These are phyloP conservation scores for Urosaurus nigricauda DNA, from an alignment of 2,797 vertebrate species.

Conservation along the genomic window DNA sequence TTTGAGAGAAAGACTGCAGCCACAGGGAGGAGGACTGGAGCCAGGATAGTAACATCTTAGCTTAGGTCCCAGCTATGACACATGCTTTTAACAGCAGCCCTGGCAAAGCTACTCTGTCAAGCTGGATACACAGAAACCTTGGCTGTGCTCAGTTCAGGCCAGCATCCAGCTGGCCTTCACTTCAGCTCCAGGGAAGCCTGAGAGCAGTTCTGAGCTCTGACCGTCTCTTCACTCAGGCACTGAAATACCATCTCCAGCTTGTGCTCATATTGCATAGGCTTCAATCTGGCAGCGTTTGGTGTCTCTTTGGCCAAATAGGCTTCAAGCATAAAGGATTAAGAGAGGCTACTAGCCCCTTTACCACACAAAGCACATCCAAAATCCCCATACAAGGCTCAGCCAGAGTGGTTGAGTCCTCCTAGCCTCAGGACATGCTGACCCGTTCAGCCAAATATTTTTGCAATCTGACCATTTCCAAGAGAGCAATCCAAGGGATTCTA, in stretches of 20 bases:
- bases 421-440: neutral
- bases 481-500: neutral
- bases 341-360: neutral
- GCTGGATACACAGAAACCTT: slow-evolving; percentile 25
- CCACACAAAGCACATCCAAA: neutral
- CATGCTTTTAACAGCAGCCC: slow-evolving; percentile 22
- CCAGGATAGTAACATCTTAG: slow-evolving; percentile 31
- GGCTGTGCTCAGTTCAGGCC: slow-evolving; percentile 19
- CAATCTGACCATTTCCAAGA: neutral
- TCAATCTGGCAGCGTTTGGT: slow-evolving; percentile 26
- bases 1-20: slow-evolving; percentile 6
- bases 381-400: neutral
- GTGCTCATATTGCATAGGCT: slow-evolving; percentile 56
- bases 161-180: slow-evolving; percentile 27
- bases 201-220: slow-evolving; percentile 45
- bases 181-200: slow-evolving; percentile 27
- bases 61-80: slow-evolving; percentile 17
- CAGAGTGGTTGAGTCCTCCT: neutral
- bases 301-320: slow-evolving; percentile 20
- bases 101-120: slow-evolving; percentile 23
- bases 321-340: slow-evolving; percentile 21
- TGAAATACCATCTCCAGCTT: slow-evolving; percentile 58
- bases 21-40: neutral
- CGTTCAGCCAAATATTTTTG: neutral
- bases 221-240: slow-evolving; percentile 35